Conservation (phyloP, 2,888 invertebrate species). For the Yponomeuta malinellus region DNA sequence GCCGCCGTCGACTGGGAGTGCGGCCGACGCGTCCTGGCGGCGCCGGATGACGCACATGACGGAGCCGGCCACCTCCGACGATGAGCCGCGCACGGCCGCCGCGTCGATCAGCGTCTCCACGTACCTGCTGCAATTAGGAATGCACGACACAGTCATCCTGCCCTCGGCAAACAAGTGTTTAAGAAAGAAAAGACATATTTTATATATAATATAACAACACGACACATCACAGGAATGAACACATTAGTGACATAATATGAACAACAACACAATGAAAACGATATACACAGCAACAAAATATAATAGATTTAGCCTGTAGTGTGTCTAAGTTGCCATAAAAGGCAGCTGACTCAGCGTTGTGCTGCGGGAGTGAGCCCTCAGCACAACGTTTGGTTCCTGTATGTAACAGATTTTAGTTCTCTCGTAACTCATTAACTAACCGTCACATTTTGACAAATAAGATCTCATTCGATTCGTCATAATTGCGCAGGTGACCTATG, state of each 20-base stretch:
- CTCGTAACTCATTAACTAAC: too few species aligned
- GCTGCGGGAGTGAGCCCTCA: too few species aligned
- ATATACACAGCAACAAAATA: too few species aligned
- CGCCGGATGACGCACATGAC: conserved; percentile 78
- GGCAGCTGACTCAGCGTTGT: too few species aligned
- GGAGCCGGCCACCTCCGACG: conserved; percentile 75
- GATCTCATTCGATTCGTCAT: too few species aligned
- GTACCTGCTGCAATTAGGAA: conserved; percentile 75
- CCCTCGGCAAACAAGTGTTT: background rate
- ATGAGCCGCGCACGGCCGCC: conserved; percentile 77
- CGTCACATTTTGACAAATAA: too few species aligned
- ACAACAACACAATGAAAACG: too few species aligned
- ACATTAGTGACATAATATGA: background rate
- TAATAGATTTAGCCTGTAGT: too few species aligned
- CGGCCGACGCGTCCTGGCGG: conserved; percentile 78
- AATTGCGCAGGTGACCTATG: too few species aligned
- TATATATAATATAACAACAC: background rate
- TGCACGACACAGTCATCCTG: background rate
- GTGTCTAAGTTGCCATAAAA: too few species aligned
- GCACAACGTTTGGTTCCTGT: too few species aligned
- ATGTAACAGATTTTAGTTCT: too few species aligned
- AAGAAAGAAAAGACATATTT: background rate
- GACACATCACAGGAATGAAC: background rate
- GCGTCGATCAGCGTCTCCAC: conserved; percentile 80
- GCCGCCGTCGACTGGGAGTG: conserved; percentile 65